phyloP scores from a whole-genome alignment of 2,888 invertebrate genomes.

The Toxonevra muliebris region DNA sequence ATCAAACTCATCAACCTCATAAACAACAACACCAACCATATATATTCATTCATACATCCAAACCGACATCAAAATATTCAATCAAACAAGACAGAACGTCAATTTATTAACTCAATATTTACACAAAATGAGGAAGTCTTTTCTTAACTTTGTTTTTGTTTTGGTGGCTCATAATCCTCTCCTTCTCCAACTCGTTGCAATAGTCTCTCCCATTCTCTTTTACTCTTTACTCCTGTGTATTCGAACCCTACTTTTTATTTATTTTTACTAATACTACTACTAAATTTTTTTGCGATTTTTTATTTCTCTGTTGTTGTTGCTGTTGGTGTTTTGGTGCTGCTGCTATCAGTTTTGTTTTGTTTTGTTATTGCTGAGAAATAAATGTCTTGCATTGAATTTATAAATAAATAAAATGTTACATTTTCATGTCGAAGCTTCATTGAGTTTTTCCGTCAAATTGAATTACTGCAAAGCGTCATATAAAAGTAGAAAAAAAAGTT shows the following conservation, averaged over 20 bases:
- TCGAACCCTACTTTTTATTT: not conserved
- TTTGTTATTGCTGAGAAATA: not conserved
- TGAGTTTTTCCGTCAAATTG: slow-evolving; percentile 7
- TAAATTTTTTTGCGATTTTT: not conserved
- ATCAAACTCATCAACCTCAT: not conserved
- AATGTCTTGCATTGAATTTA: slow-evolving; percentile 34
- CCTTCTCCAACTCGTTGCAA: not conserved
- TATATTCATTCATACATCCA: not conserved
- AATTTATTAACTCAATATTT: slow-evolving; percentile 33
- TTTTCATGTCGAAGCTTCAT: slow-evolving; percentile 11
- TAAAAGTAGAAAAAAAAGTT: too few relatives aligned
- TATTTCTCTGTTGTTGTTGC: not conserved
- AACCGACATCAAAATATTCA: slow-evolving; percentile 18
- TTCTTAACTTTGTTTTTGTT: not conserved
- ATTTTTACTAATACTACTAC: slow-evolving; percentile 2
- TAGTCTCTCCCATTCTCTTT: not conserved
- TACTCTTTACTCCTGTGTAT: not conserved
- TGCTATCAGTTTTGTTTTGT: not conserved
- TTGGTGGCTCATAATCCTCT: not conserved
- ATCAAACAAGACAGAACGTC: slow-evolving; percentile 25
- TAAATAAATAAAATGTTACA: slow-evolving; percentile 28
- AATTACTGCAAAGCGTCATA: slow-evolving; percentile 1
- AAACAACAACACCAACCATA: not conserved
- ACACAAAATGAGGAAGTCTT: slow-evolving; percentile 19
- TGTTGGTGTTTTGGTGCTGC: not conserved